Evolutionary conservation across 2,888 invertebrate species (phyloP).

Genomic region (Drosophila picticornis): DNA sequence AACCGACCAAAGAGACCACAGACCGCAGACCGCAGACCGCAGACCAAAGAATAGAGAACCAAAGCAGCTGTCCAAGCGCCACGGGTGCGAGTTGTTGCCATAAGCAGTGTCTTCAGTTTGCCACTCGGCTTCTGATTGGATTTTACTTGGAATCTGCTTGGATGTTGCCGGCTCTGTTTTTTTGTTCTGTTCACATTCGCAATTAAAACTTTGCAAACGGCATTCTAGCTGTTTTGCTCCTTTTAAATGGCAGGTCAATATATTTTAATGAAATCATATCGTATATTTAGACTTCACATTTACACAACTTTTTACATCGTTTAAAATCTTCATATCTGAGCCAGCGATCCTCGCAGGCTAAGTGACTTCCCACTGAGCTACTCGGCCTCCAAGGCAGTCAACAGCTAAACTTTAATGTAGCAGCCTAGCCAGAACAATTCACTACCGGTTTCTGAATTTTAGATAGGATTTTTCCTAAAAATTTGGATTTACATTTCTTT

Average conservation of each 20-base stretch:
- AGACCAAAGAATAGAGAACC: slow-evolving; percentile 15
- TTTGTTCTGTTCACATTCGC: slow-evolving; percentile 20
- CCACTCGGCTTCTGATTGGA: slow-evolving; percentile 17
- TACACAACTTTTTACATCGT: neutral
- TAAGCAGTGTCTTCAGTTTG: slow-evolving; percentile 28
- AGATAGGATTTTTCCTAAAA: neutral
- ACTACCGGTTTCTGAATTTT: neutral
- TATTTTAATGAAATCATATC: slow-evolving; percentile 50
- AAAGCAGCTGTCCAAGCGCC: slow-evolving; percentile 56
- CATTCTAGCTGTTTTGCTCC: slow-evolving; percentile 56
- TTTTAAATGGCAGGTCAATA: slow-evolving; percentile 55
- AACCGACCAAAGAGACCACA: neutral
- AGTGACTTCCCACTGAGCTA: neutral
- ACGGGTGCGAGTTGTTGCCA: slow-evolving; percentile 75
- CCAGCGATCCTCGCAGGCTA: neutral
- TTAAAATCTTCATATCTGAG: neutral
- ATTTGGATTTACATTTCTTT: neutral
- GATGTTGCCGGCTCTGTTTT: slow-evolving; percentile 26
- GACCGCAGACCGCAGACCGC: neutral
- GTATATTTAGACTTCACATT: neutral
- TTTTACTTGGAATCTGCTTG: slow-evolving; percentile 9
- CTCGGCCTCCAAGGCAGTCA: neutral
- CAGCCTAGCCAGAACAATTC: neutral
- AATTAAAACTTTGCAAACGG: slow-evolving; percentile 48
- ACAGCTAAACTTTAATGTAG: neutral